Evolutionary conservation across 2,888 invertebrate species (phyloP), one percentile per base, ranked within the genome.

Genomic region (Microctonus aethiopoides): DNA sequence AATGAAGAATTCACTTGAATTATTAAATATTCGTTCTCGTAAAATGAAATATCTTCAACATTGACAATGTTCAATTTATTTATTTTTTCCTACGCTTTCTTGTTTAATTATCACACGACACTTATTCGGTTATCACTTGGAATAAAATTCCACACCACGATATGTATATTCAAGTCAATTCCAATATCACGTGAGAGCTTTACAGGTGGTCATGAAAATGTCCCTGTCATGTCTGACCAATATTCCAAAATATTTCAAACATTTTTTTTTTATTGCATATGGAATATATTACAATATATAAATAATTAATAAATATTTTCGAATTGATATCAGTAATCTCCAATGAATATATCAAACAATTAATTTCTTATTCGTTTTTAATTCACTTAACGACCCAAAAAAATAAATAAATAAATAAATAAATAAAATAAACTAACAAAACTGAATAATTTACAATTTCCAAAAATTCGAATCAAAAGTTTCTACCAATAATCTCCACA

Each of bases 121-220:
- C 52, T 13, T 11, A n/a, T 56, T 9, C 11, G 56, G 26, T 56
- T 29, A 24, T 56, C 56, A 29, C 56, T 56, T 26, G 5, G 56
- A 56, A 26, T 4, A 26, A 29, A 52, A 56, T 24, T 22, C 26
- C 41, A 16, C 59, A 20, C 22, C 41, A 22, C 34, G 29, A 51
- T 56, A 54, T 56, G 41, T 41, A 20, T 59, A 59, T 46, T 32
- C 66, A 34, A 56, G 39, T 26, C 56, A 65, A 67, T 67, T 59
- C 46, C 57, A 59, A 60, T 60, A 67, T 67, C 67, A 67, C 67
- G 60, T 67, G 67, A 60, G 67, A 20, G 59, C 32, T 67, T 67
- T 60, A 67, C 67, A 67, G 67, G 67, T 67, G 67, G 67, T 67
- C 60, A 67, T 52, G 46, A 52, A 52, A 67, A 67, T 36, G 46